Evolutionary conservation across 2,113 vertebrate species (phyloP).

Genomic region (Megaceryle maxima): DNA sequence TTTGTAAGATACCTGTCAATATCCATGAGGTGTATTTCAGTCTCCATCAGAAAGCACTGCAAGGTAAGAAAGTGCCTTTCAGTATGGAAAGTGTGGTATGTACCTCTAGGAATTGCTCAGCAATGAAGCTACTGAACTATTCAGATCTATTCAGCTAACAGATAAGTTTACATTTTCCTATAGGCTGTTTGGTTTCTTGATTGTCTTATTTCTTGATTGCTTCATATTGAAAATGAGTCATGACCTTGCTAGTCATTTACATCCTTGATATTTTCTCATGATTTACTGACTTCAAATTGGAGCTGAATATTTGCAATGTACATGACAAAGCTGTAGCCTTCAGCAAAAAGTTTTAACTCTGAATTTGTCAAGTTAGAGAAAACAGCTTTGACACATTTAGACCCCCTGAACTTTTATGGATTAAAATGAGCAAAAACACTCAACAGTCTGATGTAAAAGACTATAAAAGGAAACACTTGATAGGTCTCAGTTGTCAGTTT

Average conservation of each 20-base stretch:
- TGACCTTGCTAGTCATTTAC: not conserved
- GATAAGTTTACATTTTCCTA: not conserved
- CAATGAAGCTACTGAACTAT: not conserved
- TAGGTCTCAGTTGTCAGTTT: not conserved
- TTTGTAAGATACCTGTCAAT: not conserved
- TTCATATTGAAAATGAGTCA: not conserved
- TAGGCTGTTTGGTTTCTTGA: not conserved
- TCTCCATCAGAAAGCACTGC: not conserved
- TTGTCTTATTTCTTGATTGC: not conserved
- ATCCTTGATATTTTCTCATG: not conserved
- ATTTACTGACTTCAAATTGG: conserved; percentile 4
- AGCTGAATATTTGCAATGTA: not conserved
- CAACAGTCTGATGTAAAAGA: not conserved
- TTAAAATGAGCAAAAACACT: not conserved
- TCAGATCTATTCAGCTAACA: not conserved
- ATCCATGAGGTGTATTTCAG: not conserved
- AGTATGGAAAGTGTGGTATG: not conserved
- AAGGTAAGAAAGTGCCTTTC: not conserved
- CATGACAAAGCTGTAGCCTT: not conserved
- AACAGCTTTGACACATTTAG: not conserved
- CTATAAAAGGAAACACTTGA: not conserved
- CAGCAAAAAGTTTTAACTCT: conserved; percentile 5
- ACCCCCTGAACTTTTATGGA: not conserved
- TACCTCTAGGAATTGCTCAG: not conserved
- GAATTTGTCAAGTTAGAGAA: conserved; percentile 17